phyloP scores from a whole-genome alignment of 2,888 invertebrate genomes.

The Eupsilia transversa region DNA sequence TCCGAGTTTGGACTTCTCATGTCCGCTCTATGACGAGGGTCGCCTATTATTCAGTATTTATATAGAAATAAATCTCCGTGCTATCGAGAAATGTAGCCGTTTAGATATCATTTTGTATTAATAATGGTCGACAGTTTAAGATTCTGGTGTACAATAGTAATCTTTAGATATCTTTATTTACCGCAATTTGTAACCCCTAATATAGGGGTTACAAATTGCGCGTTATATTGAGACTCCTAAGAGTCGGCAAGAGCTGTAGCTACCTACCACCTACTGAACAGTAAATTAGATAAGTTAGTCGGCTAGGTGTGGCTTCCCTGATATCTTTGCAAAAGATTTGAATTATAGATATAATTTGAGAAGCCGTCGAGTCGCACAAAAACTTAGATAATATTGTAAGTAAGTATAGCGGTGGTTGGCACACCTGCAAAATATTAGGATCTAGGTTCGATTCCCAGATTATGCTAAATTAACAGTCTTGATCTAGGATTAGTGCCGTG shows the following conservation, averaged over 20 bases:
- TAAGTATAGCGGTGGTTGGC: not conserved
- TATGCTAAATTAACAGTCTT: too few relatives aligned
- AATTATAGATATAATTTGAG: not conserved
- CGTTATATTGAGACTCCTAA: not conserved
- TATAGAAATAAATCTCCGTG: constrained; percentile 68
- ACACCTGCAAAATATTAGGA: not conserved
- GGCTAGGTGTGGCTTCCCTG: not conserved
- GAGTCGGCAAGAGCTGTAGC: not conserved
- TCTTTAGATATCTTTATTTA: not conserved
- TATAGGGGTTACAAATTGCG: not conserved
- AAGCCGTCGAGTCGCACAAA: not conserved
- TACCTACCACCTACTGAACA: too few relatives aligned
- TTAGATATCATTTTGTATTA: constrained; percentile 54
- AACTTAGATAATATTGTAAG: not conserved
- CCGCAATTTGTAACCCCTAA: too few relatives aligned
- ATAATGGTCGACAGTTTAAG: constrained; percentile 52
- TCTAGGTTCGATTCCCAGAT: not conserved
- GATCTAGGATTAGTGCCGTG: not conserved
- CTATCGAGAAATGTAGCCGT: constrained; percentile 50
- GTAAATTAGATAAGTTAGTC: too few relatives aligned
- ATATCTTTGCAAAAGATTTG: constrained; percentile 10
- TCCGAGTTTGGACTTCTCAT: constrained; percentile 67
- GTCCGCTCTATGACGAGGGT: constrained; percentile 71
- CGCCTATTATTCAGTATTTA: constrained; percentile 70
- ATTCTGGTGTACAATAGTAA: constrained; percentile 9